phyloP scores from a whole-genome alignment of 2,113 vertebrate genomes.

The Ahaetulla prasina region DNA sequence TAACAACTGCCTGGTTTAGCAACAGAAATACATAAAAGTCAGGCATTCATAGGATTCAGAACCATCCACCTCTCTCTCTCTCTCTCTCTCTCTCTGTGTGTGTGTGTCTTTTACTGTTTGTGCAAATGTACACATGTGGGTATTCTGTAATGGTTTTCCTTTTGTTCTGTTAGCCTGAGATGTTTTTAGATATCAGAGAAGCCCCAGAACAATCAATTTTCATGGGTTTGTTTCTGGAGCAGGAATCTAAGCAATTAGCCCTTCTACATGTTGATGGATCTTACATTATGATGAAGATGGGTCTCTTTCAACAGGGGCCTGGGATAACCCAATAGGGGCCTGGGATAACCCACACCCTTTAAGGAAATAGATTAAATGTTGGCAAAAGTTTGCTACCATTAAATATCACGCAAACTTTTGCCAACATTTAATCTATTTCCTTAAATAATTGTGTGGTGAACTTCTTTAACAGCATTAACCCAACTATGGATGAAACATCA shows the following conservation, averaged over 20 bases:
- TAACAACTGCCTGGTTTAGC: no score
- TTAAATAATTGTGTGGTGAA: not conserved
- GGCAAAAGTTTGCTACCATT: no score
- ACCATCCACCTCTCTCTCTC: no score
- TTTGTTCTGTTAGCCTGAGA: not conserved
- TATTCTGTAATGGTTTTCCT: not conserved
- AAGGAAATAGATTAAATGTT: no score
- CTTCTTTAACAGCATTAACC: not conserved
- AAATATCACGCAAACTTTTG: not conserved
- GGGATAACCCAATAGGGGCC: not conserved
- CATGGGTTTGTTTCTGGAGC: not conserved
- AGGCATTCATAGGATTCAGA: not conserved
- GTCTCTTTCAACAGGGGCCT: not conserved
- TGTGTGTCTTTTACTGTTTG: no score
- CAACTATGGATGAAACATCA: not conserved
- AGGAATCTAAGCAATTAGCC: no score
- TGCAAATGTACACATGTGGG: not conserved
- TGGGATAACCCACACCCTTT: not conserved
- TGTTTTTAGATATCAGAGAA: not conserved
- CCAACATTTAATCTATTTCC: not conserved
- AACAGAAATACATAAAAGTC: not conserved
- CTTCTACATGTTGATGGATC: not conserved
- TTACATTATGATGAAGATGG: not conserved
- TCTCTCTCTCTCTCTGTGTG: no score
- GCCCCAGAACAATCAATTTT: not conserved